These are phyloP conservation scores for Borostomias antarcticus DNA, from an alignment of 2,797 vertebrate genomes.

Conservation along the genomic window DNA sequence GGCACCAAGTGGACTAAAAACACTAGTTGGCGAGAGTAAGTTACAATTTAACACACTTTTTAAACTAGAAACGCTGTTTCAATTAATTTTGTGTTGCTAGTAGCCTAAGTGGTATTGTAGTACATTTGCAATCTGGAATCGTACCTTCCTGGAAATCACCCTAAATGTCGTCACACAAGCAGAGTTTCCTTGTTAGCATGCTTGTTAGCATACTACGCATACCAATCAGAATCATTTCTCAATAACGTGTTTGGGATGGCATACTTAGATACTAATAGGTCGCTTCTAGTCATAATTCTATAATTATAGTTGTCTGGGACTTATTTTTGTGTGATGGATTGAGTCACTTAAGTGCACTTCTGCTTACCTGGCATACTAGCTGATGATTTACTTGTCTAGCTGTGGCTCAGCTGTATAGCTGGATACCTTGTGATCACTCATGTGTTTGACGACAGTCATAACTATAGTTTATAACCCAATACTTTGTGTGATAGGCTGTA, in stretches of 20 bases:
- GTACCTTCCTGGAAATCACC: not conserved
- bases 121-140: too few relatives aligned
- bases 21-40: slow-evolving; percentile 82
- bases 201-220: not conserved
- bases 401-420: not conserved
- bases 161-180: not conserved
- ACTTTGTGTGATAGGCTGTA: too few relatives aligned
- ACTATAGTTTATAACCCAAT: too few relatives aligned
- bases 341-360: too few relatives aligned
- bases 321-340: too few relatives aligned
- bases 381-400: not conserved
- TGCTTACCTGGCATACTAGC: too few relatives aligned
- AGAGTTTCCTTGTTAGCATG: slow-evolving; percentile 2
- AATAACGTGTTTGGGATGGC: too few relatives aligned
- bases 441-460: not conserved
- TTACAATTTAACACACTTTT: slow-evolving; percentile 29
- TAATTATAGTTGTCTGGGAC: too few relatives aligned
- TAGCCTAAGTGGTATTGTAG: not conserved
- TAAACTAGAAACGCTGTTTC: not conserved
- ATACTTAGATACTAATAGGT: too few relatives aligned
- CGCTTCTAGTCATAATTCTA: too few relatives aligned
- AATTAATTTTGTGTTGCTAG: not conserved
- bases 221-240: too few relatives aligned
- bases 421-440: slow-evolving; percentile 31
- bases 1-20: slow-evolving; percentile 81